Conservation (phyloP, 2,113 vertebrate genomes). For the Piaya cayana region DNA sequence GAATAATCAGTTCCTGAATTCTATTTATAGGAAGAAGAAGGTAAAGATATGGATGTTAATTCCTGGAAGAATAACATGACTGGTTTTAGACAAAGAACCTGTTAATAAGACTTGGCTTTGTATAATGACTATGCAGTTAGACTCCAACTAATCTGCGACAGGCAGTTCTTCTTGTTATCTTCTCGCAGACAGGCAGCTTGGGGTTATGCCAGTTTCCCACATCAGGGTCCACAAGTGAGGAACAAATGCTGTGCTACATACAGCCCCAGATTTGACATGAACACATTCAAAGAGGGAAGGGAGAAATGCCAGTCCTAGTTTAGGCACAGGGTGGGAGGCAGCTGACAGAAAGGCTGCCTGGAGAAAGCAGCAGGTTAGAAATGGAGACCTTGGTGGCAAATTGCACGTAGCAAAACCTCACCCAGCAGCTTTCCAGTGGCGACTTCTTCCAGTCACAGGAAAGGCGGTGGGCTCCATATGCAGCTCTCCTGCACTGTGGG, state of each 20-base stretch:
- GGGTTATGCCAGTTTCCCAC: neutral
- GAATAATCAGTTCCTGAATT: neutral
- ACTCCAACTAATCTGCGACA: neutral
- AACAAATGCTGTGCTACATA: neutral
- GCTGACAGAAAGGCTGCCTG: neutral
- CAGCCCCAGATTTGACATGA: neutral
- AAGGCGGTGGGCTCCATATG: neutral
- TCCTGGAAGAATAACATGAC: neutral
- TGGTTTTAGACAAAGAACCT: neutral
- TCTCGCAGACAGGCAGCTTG: neutral
- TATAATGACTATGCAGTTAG: neutral
- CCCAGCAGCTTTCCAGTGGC: neutral
- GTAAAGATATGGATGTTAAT: neutral
- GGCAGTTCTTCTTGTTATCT: conserved; percentile 41
- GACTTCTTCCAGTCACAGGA: rapidly evolving
- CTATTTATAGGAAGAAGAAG: neutral
- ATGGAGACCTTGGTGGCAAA: rapidly evolving
- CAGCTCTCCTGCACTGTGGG: neutral
- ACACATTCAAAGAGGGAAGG: neutral
- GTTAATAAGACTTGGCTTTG: neutral
- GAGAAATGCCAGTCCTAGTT: neutral
- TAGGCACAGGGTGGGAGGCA: neutral
- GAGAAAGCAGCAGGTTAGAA: neutral
- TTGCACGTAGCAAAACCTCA: rapidly evolving
- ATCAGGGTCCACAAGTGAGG: neutral